Evolutionary conservation across 2,888 invertebrate genomes (phyloP).

Genomic region (Drosophila austrosaltans): DNA sequence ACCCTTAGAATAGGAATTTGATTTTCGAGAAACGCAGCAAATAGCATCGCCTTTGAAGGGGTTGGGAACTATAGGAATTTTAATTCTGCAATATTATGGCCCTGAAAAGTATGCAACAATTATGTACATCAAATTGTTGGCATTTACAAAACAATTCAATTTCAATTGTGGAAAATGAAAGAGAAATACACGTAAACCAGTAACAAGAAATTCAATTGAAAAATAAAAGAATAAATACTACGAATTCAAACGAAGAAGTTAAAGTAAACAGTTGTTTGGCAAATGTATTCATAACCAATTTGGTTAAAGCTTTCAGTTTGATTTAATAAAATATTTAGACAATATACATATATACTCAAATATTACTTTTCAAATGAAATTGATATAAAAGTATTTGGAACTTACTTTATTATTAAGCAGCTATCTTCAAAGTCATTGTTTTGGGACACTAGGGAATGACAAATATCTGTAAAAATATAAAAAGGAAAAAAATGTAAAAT

Average conservation of each 20-base stretch:
- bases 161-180: neutral
- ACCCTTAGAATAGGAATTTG: constrained; percentile 29
- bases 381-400: too few relatives aligned
- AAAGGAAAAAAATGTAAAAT: too few relatives aligned
- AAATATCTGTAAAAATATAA: too few relatives aligned
- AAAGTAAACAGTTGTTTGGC: too few relatives aligned
- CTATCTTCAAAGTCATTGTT: too few relatives aligned
- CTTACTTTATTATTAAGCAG: too few relatives aligned
- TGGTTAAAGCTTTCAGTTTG: too few relatives aligned
- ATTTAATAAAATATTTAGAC: too few relatives aligned
- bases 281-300: too few relatives aligned
- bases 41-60: constrained; percentile 18
- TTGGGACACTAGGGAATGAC: too few relatives aligned
- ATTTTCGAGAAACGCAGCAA: constrained; percentile 26
- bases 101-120: constrained; percentile 34
- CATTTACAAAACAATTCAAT: neutral
- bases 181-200: neutral
- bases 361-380: too few relatives aligned
- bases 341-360: too few relatives aligned
- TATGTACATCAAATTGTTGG: constrained; percentile 24
- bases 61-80: constrained; percentile 32
- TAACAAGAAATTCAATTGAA: neutral
- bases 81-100: constrained; percentile 2
- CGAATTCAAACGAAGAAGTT: neutral
- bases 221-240: neutral